phyloP scores from a whole-genome alignment of 2,113 vertebrate species.

The Eidolon helvum region DNA sequence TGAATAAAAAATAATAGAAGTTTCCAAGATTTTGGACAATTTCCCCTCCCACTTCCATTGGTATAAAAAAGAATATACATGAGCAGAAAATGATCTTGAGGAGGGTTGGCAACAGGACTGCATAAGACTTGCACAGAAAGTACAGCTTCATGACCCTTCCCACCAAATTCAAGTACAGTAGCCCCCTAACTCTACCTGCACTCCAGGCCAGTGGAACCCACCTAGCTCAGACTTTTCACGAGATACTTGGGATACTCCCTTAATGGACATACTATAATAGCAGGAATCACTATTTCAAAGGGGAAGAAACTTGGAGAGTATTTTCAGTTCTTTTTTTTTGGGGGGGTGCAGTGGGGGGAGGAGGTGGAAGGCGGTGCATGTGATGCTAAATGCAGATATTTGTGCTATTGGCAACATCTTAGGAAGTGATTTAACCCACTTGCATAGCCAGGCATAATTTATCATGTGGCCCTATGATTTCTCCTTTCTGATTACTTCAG shows the following conservation, averaged over 20 bases:
- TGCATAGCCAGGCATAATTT: constrained; percentile 11
- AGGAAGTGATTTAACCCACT: constrained; percentile 42
- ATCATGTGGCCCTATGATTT: constrained; percentile 15
- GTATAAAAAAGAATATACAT: neutral
- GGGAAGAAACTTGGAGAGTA: neutral
- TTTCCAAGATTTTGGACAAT: neutral
- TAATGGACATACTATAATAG: neutral
- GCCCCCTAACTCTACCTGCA: neutral
- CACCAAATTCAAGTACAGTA: neutral
- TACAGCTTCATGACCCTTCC: neutral
- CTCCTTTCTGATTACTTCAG: neutral
- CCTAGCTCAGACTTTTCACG: neutral
- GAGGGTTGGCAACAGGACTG: neutral
- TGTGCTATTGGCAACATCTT: neutral
- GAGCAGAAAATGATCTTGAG: neutral
- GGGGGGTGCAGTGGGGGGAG: no score
- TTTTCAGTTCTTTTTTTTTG: neutral
- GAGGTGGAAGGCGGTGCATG: neutral
- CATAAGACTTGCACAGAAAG: neutral
- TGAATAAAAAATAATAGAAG: neutral
- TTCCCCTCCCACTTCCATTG: neutral
- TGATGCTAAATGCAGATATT: constrained; percentile 30
- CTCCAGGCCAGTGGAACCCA: neutral
- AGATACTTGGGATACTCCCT: neutral
- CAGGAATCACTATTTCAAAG: neutral